Evolutionary conservation across 2,888 invertebrate species (phyloP).

Genomic region (Acleris emargana): DNA sequence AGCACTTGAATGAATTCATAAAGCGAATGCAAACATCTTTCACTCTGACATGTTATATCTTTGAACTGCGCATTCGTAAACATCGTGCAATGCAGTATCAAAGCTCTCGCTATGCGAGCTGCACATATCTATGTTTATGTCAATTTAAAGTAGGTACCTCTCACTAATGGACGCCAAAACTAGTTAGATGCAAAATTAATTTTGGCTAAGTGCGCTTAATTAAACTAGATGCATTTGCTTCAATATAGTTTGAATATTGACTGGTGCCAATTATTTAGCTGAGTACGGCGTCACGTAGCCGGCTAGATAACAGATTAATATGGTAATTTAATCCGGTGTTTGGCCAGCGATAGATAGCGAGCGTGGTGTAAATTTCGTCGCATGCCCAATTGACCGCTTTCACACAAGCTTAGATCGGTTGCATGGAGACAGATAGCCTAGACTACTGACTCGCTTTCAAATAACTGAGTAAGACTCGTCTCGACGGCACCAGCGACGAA

Average conservation of each 20-base stretch:
- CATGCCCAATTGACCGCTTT: conserved; percentile 22
- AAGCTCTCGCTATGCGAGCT: neutral
- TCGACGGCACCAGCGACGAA: no score
- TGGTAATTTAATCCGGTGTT: conserved; percentile 36
- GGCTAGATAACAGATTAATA: conserved; percentile 32
- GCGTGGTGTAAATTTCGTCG: conserved; percentile 23
- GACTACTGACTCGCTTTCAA: no score
- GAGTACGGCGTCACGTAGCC: conserved; percentile 33
- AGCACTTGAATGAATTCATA: no score
- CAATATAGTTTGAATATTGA: conserved; percentile 1
- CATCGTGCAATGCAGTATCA: no score
- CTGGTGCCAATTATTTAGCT: conserved; percentile 30
- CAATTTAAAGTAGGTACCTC: conserved; percentile 3
- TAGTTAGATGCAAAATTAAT: conserved; percentile 11
- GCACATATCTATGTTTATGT: neutral
- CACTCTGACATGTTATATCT: no score
- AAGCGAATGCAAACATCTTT: no score
- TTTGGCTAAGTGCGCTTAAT: conserved; percentile 6
- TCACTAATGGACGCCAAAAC: conserved; percentile 4
- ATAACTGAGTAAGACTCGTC: no score
- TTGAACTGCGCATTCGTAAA: neutral
- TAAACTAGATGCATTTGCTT: conserved; percentile 3
- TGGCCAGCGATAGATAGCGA: conserved; percentile 31
- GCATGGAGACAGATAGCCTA: neutral
- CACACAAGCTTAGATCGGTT: neutral